Evolutionary conservation across 2,888 invertebrate species (phyloP), one percentile per base, ranked within the genome.

Genomic region (Pocota personata): DNA sequence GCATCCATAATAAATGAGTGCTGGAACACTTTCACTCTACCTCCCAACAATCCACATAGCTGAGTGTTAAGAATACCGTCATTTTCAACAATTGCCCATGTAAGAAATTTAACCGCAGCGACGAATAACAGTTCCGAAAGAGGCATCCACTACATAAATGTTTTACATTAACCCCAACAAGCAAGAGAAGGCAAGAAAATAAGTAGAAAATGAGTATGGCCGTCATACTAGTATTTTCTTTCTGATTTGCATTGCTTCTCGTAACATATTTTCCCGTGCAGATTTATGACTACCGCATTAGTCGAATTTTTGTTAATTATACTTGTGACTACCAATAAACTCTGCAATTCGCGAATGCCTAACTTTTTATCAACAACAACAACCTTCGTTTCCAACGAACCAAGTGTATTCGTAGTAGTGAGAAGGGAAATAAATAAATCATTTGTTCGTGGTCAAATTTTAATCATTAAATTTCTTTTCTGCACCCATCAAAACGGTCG

Each of bases 181-280:
- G 72, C 30, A 16, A 62, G 72, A 83, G 46, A 8, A 75, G 69
- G 16, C 32, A 5, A 79, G 69, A 43, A 35, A 40, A 27, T 43
- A 16, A 27, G 19, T 16, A 48, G 35, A 80, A 76, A 80, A 76
- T 52, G 83, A 76, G 80, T 76, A 86, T 86, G 84, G 80, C 84
- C 84, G 79, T 79, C 79, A 73, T 60, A 69, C 58, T 71, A 16
- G 62, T 55, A 73, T 83, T 52, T 86, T 80, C 80, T 71, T 67
- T 86, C 82, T 72, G 82, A 77, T 77, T 86, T 86, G 76, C 66
- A 76, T 77, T 77, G 58, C 62, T 80, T 46, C 72, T 86, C 82
- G 82, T 77, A 77, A 77, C 75, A 76, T 77, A 72, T 80, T 84
- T 82, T 86, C 73, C 71, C 77, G 86, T 86, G 76, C 76, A 55